Evolutionary conservation across 1,140 invertebrate species (phyloP).

Genomic region (Drosophila equinoxialis): DNA sequence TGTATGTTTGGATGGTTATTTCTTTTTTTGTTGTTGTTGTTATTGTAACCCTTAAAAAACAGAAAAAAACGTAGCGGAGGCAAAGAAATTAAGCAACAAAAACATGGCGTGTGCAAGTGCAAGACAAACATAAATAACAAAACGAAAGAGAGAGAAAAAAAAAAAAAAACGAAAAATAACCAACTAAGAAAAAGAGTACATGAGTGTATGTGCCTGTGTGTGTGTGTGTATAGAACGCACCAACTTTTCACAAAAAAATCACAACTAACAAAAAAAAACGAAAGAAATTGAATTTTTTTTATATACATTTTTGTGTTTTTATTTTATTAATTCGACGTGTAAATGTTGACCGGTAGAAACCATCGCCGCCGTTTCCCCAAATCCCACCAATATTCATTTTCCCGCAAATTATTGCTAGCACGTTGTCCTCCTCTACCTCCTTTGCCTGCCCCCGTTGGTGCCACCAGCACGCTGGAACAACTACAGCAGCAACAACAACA

Average conservation of each 20-base stretch:
- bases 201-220: slow-evolving; percentile 23
- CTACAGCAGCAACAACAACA: slow-evolving; percentile 35
- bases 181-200: slow-evolving; percentile 36
- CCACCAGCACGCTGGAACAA: slow-evolving; percentile 45
- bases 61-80: slow-evolving; percentile 39
- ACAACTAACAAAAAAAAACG: slow-evolving; percentile 21
- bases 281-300: slow-evolving; percentile 19
- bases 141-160: slow-evolving; percentile 44
- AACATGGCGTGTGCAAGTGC: slow-evolving; percentile 69
- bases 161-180: slow-evolving; percentile 44
- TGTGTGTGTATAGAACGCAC: slow-evolving; percentile 33
- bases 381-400: slow-evolving; percentile 9
- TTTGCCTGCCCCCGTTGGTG: slow-evolving; percentile 34
- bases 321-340: slow-evolving; percentile 1
- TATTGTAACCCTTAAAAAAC: slow-evolving; percentile 61
- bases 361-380: slow-evolving; percentile 29
- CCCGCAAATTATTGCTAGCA: slow-evolving; percentile 43
- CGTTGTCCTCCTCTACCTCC: slow-evolving; percentile 58
- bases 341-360: slow-evolving; percentile 70
- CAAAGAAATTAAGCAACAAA: slow-evolving; percentile 75
- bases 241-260: slow-evolving; percentile 32
- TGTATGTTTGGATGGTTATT: slow-evolving; percentile 10
- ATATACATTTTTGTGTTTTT: slow-evolving; percentile 17
- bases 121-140: slow-evolving; percentile 74
- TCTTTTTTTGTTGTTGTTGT: slow-evolving; percentile 49